phyloP scores from a whole-genome alignment of 2,113 vertebrate species.

The Cyphomyrus discorhynchus region DNA sequence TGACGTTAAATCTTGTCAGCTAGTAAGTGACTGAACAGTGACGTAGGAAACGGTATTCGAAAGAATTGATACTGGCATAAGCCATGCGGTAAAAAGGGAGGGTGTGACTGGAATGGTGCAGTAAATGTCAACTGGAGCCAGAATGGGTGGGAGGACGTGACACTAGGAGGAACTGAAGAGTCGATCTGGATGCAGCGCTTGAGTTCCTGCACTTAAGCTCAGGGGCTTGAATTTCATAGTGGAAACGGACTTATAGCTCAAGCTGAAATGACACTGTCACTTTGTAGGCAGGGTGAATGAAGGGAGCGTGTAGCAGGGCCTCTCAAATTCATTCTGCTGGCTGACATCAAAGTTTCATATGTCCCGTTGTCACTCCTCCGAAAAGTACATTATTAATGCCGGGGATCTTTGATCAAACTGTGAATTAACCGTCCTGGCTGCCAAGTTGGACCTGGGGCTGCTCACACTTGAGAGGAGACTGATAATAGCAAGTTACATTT shows the following conservation, averaged over 20 bases:
- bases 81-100: background rate
- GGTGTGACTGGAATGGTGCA: background rate
- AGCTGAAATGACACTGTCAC: background rate
- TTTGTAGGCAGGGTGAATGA: slow-evolving; percentile 15
- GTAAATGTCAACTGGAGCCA: background rate
- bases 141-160: background rate
- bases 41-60: background rate
- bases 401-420: slow-evolving; percentile 58
- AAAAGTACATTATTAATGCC: slow-evolving; percentile 54
- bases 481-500: too few species aligned
- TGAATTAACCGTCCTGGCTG: slow-evolving; percentile 38
- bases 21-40: background rate
- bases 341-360: slow-evolving; percentile 50
- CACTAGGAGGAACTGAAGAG: background rate
- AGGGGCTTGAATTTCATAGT: background rate
- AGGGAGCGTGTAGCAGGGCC: slow-evolving; percentile 19
- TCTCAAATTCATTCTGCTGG: slow-evolving; percentile 44
- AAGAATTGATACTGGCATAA: background rate
- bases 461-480: background rate
- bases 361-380: slow-evolving; percentile 47
- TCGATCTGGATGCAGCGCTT: background rate
- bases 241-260: background rate
- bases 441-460: slow-evolving; percentile 1
- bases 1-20: background rate
- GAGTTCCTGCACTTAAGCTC: background rate